Conservation (phyloP, 2,888 invertebrate species). For the Rhorus exstirpatorius region DNA sequence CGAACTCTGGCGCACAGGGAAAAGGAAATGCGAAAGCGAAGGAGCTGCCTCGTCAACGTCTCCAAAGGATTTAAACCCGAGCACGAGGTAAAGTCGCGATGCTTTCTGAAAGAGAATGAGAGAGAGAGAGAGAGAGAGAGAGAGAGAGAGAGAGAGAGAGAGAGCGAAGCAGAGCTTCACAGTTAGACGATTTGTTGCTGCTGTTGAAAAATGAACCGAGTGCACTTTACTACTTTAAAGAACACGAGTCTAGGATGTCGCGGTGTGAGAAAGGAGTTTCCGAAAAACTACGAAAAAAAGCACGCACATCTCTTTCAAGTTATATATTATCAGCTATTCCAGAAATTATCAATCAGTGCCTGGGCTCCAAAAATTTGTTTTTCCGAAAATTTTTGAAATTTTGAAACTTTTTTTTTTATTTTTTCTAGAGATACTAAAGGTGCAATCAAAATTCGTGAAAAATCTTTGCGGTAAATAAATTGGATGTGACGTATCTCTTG, state of each 20-base stretch:
- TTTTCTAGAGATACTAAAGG: too few relatives aligned
- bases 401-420: too few relatives aligned
- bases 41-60: constrained; percentile 52
- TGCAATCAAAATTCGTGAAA: too few relatives aligned
- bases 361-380: too few relatives aligned
- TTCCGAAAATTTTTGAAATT: too few relatives aligned
- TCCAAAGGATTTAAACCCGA: constrained; percentile 54
- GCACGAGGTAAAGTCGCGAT: constrained; percentile 42
- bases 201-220: constrained; percentile 44
- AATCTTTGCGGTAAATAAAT: too few relatives aligned
- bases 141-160: constrained; percentile 52
- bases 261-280: constrained; percentile 8
- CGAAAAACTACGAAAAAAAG: constrained; percentile 1
- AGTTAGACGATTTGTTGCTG: constrained; percentile 46
- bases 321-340: too few relatives aligned
- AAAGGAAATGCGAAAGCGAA: constrained; percentile 45
- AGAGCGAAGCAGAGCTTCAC: constrained; percentile 36
- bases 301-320: neutral
- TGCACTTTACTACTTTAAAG: constrained; percentile 60
- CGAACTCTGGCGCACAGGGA: constrained; percentile 12
- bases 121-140: neutral
- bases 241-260: constrained; percentile 1
- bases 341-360: too few relatives aligned
- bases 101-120: constrained; percentile 29
- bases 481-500: too few relatives aligned